Conservation (phyloP, 2,113 vertebrate genomes). For the Leptocoma aspasia region DNA sequence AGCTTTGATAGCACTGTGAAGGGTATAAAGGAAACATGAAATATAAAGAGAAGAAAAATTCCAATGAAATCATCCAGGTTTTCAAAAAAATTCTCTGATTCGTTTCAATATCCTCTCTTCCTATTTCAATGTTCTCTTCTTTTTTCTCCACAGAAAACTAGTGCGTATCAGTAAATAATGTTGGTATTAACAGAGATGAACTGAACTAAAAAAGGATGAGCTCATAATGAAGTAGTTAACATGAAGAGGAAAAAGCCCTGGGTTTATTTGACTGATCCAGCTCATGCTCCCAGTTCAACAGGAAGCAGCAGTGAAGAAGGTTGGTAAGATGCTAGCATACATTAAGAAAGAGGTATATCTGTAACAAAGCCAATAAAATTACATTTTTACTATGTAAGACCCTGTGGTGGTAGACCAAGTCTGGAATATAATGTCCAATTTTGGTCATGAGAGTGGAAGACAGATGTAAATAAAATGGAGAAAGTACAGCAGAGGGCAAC, state of each 20-base stretch:
- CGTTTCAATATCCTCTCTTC: neutral
- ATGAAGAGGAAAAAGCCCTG: neutral
- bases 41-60: neutral
- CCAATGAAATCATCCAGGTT: neutral
- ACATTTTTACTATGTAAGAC: neutral
- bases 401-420: neutral
- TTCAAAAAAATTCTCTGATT: neutral
- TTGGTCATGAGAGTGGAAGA: constrained; percentile 16
- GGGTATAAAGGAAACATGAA: neutral
- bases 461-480: constrained; percentile 48
- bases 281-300: neutral
- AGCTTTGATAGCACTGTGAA: neutral
- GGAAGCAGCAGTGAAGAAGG: neutral
- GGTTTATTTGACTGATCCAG: neutral
- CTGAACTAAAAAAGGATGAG: neutral
- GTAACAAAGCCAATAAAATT: neutral
- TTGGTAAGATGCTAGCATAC: neutral
- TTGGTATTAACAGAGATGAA: neutral
- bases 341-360: neutral
- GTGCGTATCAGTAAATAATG: neutral
- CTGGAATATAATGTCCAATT: constrained; percentile 26
- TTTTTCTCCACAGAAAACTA: neutral
- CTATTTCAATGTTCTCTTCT: neutral
- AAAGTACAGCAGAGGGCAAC: constrained; percentile 42
- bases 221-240: neutral